Percentiles rank a stretch among this genome's conserved stretches.
phyloP scores from a whole-genome alignment of 2,888 invertebrate genomes.

The Laspeyria flexula region DNA sequence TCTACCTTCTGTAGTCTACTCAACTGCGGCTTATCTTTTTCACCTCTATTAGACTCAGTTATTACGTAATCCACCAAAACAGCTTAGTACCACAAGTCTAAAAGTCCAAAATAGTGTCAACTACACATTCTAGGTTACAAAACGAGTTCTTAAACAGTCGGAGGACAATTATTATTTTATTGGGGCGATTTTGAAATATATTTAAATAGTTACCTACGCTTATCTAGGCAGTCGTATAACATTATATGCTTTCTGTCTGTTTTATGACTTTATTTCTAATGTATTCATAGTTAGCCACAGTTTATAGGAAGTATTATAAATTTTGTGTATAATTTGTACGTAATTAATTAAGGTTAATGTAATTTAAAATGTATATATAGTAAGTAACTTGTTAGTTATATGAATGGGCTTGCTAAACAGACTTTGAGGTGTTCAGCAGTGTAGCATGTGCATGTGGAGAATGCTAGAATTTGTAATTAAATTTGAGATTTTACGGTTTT shows the following conservation, averaged over 20 bases:
- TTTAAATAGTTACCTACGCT: not conserved
- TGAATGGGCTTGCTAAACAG: too few relatives aligned
- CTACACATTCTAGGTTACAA: not conserved
- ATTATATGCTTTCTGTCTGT: not conserved
- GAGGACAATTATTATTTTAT: too few relatives aligned
- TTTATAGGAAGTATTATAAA: not conserved
- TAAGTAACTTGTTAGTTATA: too few relatives aligned
- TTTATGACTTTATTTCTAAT: slow-evolving; percentile 1
- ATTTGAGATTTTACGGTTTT: too few relatives aligned
- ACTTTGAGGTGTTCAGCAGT: too few relatives aligned
- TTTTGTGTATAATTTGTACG: not conserved
- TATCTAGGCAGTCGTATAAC: not conserved
- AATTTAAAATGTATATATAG: not conserved
- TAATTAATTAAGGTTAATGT: not conserved
- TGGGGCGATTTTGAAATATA: slow-evolving; percentile 3
- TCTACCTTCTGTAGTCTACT: too few relatives aligned
- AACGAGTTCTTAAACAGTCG: not conserved
- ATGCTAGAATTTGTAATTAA: too few relatives aligned
- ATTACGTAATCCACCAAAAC: not conserved
- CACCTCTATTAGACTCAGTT: not conserved
- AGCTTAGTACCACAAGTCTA: not conserved
- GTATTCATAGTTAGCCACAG: not conserved
- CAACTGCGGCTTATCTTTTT: too few relatives aligned
- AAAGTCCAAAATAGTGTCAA: not conserved
- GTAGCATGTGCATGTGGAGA: too few relatives aligned